These are phyloP conservation scores for Eupithecia inturbata DNA, from an alignment of 2,888 invertebrate species.

Conservation along the genomic window DNA sequence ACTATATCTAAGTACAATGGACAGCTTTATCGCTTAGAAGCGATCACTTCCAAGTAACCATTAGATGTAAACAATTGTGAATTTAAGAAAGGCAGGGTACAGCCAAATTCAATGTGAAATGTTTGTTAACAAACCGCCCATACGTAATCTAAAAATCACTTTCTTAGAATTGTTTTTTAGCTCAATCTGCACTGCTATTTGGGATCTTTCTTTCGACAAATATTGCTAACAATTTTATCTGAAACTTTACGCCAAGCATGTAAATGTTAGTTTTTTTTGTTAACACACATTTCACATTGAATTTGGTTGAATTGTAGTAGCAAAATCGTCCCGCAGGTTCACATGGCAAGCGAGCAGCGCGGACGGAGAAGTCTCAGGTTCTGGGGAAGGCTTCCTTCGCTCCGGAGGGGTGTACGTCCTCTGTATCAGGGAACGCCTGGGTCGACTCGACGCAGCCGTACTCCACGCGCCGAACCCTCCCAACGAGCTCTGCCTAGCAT, in stretches of 20 bases:
- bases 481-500: constrained; percentile 87
- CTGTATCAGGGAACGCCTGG: constrained; percentile 80
- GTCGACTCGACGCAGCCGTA: constrained; percentile 80
- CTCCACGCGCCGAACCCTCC: constrained; percentile 86
- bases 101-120: too few relatives aligned
- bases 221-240: background rate
- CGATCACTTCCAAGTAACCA: too few relatives aligned
- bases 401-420: constrained; percentile 84
- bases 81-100: too few relatives aligned
- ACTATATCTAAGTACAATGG: too few relatives aligned
- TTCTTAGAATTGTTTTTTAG: too few relatives aligned
- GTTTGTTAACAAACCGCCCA: too few relatives aligned
- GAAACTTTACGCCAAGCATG: background rate
- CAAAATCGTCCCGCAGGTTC: constrained; percentile 54
- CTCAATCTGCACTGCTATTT: background rate
- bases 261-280: background rate
- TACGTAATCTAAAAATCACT: too few relatives aligned
- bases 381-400: constrained; percentile 65
- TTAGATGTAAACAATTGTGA: too few relatives aligned
- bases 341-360: constrained; percentile 69
- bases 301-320: background rate
- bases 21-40: too few relatives aligned
- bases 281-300: background rate
- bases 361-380: constrained; percentile 63
- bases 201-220: background rate